These are phyloP conservation scores for Philereme vetulata DNA, from an alignment of 2,888 invertebrate genomes.

Conservation along the genomic window DNA sequence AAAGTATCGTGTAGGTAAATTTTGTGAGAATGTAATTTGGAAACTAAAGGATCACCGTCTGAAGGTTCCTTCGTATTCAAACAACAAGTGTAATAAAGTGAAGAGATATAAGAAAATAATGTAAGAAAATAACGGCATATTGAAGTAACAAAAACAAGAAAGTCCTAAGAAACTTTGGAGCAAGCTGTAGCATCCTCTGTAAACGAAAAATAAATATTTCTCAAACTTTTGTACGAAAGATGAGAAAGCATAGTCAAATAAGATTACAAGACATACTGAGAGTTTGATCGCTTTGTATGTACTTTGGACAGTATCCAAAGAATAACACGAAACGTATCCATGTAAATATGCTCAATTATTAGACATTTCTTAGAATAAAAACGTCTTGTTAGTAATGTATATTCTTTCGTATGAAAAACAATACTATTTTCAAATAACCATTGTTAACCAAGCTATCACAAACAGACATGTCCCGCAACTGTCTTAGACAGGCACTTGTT, in stretches of 20 bases:
- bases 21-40: too few relatives aligned
- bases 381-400: too few relatives aligned
- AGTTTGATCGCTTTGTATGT: background rate
- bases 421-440: too few relatives aligned
- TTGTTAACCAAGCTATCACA: too few relatives aligned
- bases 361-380: background rate
- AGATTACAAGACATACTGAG: background rate
- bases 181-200: slow-evolving; percentile 9
- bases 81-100: background rate
- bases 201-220: background rate
- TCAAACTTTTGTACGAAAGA: background rate
- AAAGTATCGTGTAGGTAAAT: too few relatives aligned
- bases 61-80: too few relatives aligned
- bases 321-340: too few relatives aligned
- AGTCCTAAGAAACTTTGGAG: slow-evolving; percentile 7
- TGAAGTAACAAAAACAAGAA: slow-evolving; percentile 9
- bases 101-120: background rate
- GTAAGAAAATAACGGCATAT: slow-evolving; percentile 1
- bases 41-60: too few relatives aligned
- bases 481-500: too few relatives aligned
- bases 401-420: too few relatives aligned
- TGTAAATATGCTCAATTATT: background rate
- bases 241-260: background rate
- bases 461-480: too few relatives aligned
- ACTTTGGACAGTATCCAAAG: background rate